Evolutionary conservation across 2,113 vertebrate species (phyloP).

Genomic region (Microtus ochrogaster): DNA sequence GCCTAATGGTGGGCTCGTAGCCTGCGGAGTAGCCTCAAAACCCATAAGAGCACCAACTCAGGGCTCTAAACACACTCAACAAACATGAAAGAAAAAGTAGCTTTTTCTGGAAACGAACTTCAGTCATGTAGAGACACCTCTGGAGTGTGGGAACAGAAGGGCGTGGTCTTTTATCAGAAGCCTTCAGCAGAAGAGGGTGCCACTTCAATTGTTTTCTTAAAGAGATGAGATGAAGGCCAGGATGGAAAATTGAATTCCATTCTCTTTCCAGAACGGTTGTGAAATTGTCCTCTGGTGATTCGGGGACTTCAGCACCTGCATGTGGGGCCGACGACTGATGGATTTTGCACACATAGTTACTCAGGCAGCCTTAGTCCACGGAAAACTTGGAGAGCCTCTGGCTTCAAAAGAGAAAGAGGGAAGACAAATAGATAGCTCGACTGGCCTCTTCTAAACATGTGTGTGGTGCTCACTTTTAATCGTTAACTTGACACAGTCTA

Average conservation of each 20-base stretch:
- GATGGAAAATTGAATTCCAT: slow-evolving; percentile 25
- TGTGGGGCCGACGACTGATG: neutral
- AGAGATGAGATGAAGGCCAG: neutral
- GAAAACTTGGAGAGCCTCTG: neutral
- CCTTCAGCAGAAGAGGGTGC: neutral
- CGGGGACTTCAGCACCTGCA: neutral
- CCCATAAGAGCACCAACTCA: slow-evolving; percentile 26
- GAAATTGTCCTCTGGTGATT: slow-evolving; percentile 37
- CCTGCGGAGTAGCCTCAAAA: neutral
- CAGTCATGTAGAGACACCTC: slow-evolving; percentile 66
- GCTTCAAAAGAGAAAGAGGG: neutral
- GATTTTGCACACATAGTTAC: neutral
- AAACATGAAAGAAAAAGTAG: slow-evolving; percentile 29
- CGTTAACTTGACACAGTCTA: neutral
- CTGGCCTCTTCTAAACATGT: neutral
- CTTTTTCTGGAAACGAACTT: slow-evolving; percentile 60
- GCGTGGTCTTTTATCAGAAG: slow-evolving; percentile 51
- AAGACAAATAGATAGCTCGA: neutral
- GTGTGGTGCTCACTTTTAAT: too few species aligned
- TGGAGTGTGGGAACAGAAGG: slow-evolving; percentile 46
- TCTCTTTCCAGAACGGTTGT: slow-evolving; percentile 60
- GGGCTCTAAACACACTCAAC: neutral
- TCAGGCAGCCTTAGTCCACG: neutral
- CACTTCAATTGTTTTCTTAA: neutral
- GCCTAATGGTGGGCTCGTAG: neutral